Percentiles rank a stretch among this genome's conserved stretches.
phyloP scores from a whole-genome alignment of 2,888 invertebrate species.

The Brenthis hecate region DNA sequence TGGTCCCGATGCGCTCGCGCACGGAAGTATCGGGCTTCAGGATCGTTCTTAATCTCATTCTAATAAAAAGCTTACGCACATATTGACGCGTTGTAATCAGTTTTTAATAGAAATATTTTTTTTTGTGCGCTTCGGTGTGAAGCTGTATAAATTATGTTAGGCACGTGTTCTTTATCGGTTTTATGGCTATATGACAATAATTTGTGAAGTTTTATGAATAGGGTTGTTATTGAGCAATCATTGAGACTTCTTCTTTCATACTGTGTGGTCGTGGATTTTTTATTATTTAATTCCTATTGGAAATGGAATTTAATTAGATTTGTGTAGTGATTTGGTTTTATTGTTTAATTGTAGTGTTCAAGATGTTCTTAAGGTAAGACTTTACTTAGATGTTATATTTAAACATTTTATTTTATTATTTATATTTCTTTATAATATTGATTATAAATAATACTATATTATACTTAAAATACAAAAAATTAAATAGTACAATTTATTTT shows the following conservation, averaged over 20 bases:
- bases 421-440: not conserved
- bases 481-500: too few relatives aligned
- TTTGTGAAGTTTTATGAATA: conserved; percentile 71
- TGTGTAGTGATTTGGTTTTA: conserved; percentile 47
- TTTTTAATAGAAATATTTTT: conserved; percentile 64
- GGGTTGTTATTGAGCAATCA: conserved; percentile 75
- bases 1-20: conserved; percentile 76
- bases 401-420: not conserved
- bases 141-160: conserved; percentile 61
- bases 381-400: conserved; percentile 27
- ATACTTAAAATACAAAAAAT: too few relatives aligned
- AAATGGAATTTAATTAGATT: conserved; percentile 60
- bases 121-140: conserved; percentile 47
- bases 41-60: conserved; percentile 78
- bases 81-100: conserved; percentile 72
- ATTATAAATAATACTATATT: too few relatives aligned
- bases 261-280: conserved; percentile 73
- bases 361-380: conserved; percentile 68
- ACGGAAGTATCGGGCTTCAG: conserved; percentile 79
- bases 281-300: conserved; percentile 44
- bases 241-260: conserved; percentile 64
- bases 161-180: conserved; percentile 76
- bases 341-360: conserved; percentile 45
- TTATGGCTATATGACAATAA: conserved; percentile 73
- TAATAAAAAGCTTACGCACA: conserved; percentile 80